Base-by-base conservation (phyloP, 23 tunicate genomes). In the Styela clava region DNA sequence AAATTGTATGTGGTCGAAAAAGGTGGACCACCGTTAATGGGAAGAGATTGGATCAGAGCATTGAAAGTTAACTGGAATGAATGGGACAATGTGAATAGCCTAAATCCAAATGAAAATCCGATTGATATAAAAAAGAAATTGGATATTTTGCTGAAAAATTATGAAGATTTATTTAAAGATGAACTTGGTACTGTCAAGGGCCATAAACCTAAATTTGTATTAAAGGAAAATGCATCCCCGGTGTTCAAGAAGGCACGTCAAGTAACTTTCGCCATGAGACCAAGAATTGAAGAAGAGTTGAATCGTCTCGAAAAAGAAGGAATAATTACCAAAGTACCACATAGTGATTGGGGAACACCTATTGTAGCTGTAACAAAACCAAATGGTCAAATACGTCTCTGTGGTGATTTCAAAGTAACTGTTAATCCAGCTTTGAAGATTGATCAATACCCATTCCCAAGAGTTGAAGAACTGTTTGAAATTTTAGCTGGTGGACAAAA, bases 401-500 rank as follows among this genome's bases (percentile, higher is more conserved):
- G 56, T 12, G 56, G 56, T 44, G 56, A 44, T 44, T 44, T 44
- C 12, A 81, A 44, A 44, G 56, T 44, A 5, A 44, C 56, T 7
- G 7, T 44, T 5, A 44, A 5, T 44, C 56, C 56, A 44, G 56
- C 56, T 44, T 44, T 79, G 37, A 28, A 63, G 5, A 19, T 79
- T 31, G 83, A 79, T 29, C 34, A 25, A 16, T 71, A 79, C 34
- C 83, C 73, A 7, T 35, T 79, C n/a, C 83, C 73, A 32, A 62
- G 71, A 20, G 29, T 62, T 9, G 73, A 79, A 19, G 5, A 36
- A 37, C 31, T 79, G 63, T 23, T 74, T n/a, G n/a, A n/a, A n/a
- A n/a, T n/a, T n/a, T n/a, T n/a, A n/a, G n/a, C n/a, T n/a, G n/a
- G n/a, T n/a, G n/a, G n/a, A n/a, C n/a, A n/a, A n/a, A n/a, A n/a